Evolutionary conservation across 1,140 invertebrate species (phyloP).

Genomic region (Argopecten irradians): DNA sequence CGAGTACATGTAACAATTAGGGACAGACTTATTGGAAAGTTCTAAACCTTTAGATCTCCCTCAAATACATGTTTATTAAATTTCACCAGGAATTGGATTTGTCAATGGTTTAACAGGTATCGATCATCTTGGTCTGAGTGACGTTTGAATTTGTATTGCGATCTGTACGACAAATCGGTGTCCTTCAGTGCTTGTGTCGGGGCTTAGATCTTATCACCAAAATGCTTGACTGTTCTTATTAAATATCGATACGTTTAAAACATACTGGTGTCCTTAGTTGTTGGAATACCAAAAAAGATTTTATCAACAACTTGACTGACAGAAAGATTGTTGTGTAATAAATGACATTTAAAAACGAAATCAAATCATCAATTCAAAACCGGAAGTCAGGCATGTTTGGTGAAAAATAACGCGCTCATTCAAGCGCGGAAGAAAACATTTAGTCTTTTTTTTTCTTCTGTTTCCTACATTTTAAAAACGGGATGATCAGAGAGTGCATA

Average conservation of each 20-base stretch:
- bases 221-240: conserved; percentile 16
- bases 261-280: neutral
- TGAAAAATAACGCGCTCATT: neutral
- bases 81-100: conserved; percentile 2
- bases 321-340: neutral
- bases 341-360: neutral
- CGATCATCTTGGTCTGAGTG: neutral
- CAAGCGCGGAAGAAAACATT: neutral
- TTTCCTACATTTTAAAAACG: no score
- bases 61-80: conserved; percentile 1
- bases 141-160: neutral
- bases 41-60: conserved; percentile 14
- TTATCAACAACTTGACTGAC: neutral
- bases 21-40: neutral
- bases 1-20: neutral
- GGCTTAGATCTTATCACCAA: neutral
- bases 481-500: neutral
- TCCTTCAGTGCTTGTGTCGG: neutral
- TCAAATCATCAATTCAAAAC: neutral
- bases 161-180: conserved; percentile 5
- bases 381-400: neutral
- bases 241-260: conserved; percentile 1
- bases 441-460: neutral
- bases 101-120: neutral
- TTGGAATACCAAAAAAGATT: neutral